These are phyloP conservation scores for Myotis vivesi DNA, from an alignment of 2,797 vertebrate genomes.

Conservation along the genomic window DNA sequence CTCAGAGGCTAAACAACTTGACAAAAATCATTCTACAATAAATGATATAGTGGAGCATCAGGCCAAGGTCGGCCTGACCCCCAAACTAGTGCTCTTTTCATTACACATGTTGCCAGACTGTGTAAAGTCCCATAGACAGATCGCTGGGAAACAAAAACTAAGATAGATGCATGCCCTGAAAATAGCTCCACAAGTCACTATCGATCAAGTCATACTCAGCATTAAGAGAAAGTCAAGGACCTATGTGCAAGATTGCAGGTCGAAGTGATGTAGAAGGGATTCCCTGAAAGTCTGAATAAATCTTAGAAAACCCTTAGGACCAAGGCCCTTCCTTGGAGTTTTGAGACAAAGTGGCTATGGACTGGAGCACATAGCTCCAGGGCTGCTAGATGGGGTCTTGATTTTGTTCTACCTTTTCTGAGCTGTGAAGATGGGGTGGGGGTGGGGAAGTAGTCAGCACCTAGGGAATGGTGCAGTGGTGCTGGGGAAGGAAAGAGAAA, in stretches of 20 bases:
- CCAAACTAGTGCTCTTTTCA: not conserved
- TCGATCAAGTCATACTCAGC: not conserved
- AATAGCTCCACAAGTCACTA: not conserved
- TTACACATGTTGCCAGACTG: not conserved
- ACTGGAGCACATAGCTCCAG: not conserved
- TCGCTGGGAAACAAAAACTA: not conserved
- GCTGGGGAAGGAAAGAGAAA: not conserved
- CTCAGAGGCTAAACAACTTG: not conserved
- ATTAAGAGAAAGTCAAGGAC: not conserved
- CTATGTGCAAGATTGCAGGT: not conserved
- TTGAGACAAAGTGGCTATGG: not conserved
- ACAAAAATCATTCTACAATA: not conserved
- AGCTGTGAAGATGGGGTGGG: not conserved
- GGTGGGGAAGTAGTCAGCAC: not conserved
- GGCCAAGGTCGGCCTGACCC: not conserved
- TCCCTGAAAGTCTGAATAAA: not conserved
- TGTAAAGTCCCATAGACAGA: not conserved
- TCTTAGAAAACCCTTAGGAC: not conserved
- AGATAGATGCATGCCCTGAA: not conserved
- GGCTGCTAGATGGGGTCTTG: not conserved
- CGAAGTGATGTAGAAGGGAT: not conserved
- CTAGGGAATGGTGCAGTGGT: accelerated
- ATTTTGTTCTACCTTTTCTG: not conserved
- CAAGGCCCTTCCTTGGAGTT: not conserved
- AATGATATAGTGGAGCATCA: not conserved